phyloP scores from a whole-genome alignment of 2,113 vertebrate species.

The Tyto alba region DNA sequence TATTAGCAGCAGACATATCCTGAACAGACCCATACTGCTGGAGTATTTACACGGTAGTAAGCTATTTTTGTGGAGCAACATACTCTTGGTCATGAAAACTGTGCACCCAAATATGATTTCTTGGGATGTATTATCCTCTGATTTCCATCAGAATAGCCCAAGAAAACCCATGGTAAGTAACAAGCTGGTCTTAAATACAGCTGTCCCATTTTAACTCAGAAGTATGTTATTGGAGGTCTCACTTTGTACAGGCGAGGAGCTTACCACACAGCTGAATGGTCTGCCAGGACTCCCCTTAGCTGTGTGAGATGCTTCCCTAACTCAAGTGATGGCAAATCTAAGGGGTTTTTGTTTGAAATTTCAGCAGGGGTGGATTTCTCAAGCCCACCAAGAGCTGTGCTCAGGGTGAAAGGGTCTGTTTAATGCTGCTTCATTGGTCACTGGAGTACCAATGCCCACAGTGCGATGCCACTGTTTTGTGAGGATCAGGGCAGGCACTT shows the following conservation, averaged over 20 bases:
- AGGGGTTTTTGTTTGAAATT: neutral
- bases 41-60: neutral
- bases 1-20: neutral
- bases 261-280: fast-evolving
- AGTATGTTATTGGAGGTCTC: neutral
- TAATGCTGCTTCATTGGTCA: neutral
- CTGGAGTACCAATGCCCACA: neutral
- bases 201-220: neutral
- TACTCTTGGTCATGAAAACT: neutral
- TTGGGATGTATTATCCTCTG: neutral
- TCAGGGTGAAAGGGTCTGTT: neutral
- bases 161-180: neutral
- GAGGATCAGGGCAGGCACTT: neutral
- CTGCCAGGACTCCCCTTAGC: neutral
- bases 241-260: neutral
- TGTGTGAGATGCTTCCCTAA: neutral
- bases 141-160: neutral
- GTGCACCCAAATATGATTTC: neutral
- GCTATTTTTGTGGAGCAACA: neutral
- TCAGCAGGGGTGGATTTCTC: neutral
- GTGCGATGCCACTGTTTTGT: fast-evolving
- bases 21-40: neutral
- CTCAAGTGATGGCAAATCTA: neutral
- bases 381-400: neutral
- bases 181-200: neutral